phyloP scores from a whole-genome alignment of 2,797 vertebrate genomes.

The Sphenopsis melanotis region DNA sequence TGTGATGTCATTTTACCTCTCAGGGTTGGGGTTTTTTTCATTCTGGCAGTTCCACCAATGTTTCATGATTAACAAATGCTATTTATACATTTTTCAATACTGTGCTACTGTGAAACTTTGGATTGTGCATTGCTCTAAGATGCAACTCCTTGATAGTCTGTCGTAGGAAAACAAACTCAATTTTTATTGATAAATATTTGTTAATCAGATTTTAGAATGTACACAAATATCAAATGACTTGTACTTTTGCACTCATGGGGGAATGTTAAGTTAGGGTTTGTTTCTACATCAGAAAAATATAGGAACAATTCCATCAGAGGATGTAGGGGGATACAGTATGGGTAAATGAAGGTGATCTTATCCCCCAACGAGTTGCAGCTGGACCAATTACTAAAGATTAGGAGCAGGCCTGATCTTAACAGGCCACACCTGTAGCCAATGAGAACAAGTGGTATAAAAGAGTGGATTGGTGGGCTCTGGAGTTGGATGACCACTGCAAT shows the following conservation, averaged over 20 bases:
- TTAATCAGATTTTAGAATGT: neutral
- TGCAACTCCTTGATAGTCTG: neutral
- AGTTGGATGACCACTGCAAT: no score
- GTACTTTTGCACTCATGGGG: neutral
- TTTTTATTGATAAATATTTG: conserved; percentile 20
- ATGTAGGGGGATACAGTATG: no score
- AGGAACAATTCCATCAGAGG: neutral
- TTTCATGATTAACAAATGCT: neutral
- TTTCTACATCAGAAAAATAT: neutral
- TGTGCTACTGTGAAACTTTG: neutral
- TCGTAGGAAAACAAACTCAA: neutral
- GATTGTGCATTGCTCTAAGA: neutral
- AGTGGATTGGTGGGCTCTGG: no score
- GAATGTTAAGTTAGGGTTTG: neutral
- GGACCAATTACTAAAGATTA: no score
- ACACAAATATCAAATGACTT: neutral
- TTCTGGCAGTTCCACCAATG: neutral
- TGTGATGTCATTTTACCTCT: neutral
- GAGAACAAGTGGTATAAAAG: no score
- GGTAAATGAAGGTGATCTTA: no score
- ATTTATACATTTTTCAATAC: conserved; percentile 4
- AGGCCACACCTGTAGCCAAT: no score
- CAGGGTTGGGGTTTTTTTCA: neutral
- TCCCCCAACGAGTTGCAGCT: no score
- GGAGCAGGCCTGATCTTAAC: no score